A percentile compares a stretch with the other conserved stretches of the same genome.
These are phyloP conservation scores for Pangasius macronema DNA, from an alignment of 2,797 vertebrate species.

Conservation along the genomic window DNA sequence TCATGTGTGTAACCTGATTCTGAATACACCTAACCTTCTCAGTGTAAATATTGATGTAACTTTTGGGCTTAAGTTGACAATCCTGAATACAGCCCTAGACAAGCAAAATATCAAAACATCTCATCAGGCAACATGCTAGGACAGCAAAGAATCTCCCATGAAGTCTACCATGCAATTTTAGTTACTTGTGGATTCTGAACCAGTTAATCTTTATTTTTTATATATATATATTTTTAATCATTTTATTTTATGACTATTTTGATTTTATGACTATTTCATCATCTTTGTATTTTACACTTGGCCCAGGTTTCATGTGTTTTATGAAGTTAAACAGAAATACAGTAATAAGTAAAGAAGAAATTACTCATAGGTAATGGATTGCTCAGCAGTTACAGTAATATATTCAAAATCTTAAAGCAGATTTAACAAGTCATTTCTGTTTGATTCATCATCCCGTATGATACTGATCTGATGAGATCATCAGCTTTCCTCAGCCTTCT, in stretches of 20 bases:
- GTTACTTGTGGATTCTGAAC: background rate
- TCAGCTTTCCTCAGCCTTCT: slow-evolving; percentile 2
- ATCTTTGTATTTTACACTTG: background rate
- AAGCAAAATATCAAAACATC: slow-evolving; percentile 6
- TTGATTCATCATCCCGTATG: slow-evolving; percentile 15
- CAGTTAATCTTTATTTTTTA: background rate
- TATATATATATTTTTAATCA: background rate
- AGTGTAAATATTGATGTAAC: background rate
- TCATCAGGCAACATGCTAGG: background rate
- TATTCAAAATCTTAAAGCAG: background rate
- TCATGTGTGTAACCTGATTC: background rate
- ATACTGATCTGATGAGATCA: slow-evolving; percentile 25
- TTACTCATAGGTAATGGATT: background rate
- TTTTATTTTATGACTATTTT: background rate
- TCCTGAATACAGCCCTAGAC: background rate
- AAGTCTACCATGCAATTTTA: background rate
- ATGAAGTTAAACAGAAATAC: background rate
- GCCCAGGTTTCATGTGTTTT: background rate
- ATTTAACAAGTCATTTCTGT: slow-evolving; percentile 8
- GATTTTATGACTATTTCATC: background rate
- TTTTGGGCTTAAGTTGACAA: background rate
- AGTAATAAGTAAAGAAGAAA: background rate
- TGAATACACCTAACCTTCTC: background rate
- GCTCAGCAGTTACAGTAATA: slow-evolving; percentile 11
- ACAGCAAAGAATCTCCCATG: background rate